A percentile compares a stretch with the other conserved stretches of the same genome.
phyloP scores from a whole-genome alignment of 2,888 invertebrate species.

The Scaeva pyrastri region DNA sequence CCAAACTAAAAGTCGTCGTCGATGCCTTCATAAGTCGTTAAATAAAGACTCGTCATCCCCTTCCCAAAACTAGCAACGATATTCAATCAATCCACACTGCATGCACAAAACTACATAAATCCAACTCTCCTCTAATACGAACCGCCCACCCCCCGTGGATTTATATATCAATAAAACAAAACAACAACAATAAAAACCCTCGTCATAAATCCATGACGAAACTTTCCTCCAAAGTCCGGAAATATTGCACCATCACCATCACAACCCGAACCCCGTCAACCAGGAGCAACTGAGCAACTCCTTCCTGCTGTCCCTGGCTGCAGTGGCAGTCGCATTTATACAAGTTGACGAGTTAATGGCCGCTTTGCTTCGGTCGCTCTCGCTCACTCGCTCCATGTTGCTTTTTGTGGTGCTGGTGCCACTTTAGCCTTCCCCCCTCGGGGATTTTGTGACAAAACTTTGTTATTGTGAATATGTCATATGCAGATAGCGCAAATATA shows the following conservation, averaged over 20 bases:
- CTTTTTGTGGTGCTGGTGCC: background rate
- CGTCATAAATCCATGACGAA: slow-evolving; percentile 19
- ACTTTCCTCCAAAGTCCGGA: background rate
- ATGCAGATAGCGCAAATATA: slow-evolving; percentile 9
- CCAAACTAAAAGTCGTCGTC: background rate
- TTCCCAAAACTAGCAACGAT: background rate
- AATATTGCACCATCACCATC: background rate
- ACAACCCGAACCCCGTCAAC: too few relatives aligned
- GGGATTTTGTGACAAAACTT: slow-evolving; percentile 27
- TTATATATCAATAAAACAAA: slow-evolving; percentile 18
- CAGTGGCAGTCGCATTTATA: too few relatives aligned
- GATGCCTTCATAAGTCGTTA: background rate
- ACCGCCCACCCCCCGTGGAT: background rate
- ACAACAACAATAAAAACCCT: slow-evolving; percentile 18
- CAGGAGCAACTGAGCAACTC: too few relatives aligned
- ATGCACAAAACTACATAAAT: slow-evolving; percentile 6
- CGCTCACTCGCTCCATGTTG: background rate
- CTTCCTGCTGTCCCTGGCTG: background rate
- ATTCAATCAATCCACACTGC: slow-evolving; percentile 25
- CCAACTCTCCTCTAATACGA: background rate
- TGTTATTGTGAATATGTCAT: slow-evolving; percentile 43
- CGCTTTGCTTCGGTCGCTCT: background rate
- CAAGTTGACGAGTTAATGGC: slow-evolving; percentile 34
- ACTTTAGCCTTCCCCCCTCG: background rate
- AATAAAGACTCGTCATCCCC: background rate